Percentiles rank a stretch among this genome's conserved stretches.
These are phyloP conservation scores for Coryphaenoides rupestris DNA, from an alignment of 2,113 vertebrate species.

Conservation along the genomic window DNA sequence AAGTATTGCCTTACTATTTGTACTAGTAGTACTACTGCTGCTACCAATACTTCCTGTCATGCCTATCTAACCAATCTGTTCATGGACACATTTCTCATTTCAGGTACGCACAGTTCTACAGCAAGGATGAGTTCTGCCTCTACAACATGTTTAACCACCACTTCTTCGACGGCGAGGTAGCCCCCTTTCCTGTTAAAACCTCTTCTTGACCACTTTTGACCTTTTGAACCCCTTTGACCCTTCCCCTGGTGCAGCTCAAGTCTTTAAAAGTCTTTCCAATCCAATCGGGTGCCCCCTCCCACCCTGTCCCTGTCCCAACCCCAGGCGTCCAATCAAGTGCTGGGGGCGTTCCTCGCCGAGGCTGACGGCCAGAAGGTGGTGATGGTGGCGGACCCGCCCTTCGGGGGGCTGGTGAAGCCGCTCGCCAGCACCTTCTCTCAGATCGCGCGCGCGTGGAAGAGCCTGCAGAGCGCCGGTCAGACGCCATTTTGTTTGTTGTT, in stretches of 20 bases:
- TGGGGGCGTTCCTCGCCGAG: constrained; percentile 78
- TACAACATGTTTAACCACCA: constrained; percentile 99
- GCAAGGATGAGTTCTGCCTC: constrained; percentile 87
- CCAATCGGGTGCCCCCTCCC: neutral
- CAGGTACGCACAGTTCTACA: constrained; percentile 93
- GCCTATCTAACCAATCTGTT: neutral
- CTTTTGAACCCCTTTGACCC: too few relatives aligned
- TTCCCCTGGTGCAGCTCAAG: too few relatives aligned
- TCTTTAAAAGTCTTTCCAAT: too few relatives aligned
- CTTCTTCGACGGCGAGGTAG: constrained; percentile 92
- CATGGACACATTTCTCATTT: constrained; percentile 13
- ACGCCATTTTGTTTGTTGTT: neutral
- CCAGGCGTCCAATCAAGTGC: constrained; percentile 72
- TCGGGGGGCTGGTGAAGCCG: constrained; percentile 93
- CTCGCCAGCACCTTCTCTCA: constrained; percentile 86
- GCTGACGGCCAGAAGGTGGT: constrained; percentile 71
- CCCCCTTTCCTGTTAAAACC: constrained; percentile 1
- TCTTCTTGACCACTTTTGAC: too few relatives aligned
- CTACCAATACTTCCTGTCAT: neutral
- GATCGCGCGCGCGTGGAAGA: constrained; percentile 77
- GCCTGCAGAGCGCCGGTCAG: constrained; percentile 68
- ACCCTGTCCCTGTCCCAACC: neutral
- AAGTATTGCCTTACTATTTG: too few relatives aligned
- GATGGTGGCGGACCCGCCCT: constrained; percentile 92
- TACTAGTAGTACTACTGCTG: too few relatives aligned